A percentile compares a stretch with the other conserved stretches of the same genome.
phyloP scores from a whole-genome alignment of 2,888 invertebrate species.

The Escarpia spicata region DNA sequence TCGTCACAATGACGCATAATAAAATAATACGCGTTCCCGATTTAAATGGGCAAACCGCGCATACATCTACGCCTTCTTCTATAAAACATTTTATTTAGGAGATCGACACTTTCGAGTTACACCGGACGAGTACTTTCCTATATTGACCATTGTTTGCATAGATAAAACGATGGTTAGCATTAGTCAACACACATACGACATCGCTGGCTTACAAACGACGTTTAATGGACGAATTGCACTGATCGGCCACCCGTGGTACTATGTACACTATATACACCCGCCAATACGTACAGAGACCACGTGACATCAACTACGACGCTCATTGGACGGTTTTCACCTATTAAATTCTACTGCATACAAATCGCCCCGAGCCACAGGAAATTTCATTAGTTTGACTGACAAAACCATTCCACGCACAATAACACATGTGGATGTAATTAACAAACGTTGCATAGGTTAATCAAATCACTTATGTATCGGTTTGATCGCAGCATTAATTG shows the following conservation, averaged over 20 bases:
- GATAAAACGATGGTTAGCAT: background rate
- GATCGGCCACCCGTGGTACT: background rate
- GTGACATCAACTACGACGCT: constrained; percentile 16
- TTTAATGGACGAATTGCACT: constrained; percentile 16
- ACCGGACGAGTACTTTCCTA: no score
- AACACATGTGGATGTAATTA: background rate
- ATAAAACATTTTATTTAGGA: background rate
- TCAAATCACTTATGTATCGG: background rate
- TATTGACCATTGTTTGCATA: no score
- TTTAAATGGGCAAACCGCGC: background rate
- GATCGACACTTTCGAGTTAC: background rate
- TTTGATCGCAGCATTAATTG: background rate
- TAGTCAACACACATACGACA: background rate
- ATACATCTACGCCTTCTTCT: no score
- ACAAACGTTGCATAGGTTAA: background rate
- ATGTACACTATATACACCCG: background rate
- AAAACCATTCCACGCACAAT: background rate
- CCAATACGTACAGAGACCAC: background rate
- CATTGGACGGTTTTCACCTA: background rate
- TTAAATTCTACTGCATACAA: background rate
- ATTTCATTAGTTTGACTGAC: background rate
- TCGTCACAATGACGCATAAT: background rate
- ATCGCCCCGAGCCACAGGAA: background rate
- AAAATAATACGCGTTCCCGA: background rate
- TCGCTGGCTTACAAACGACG: background rate